A percentile compares a stretch with the other conserved stretches of the same genome.
Evolutionary conservation across 2,888 invertebrate species (phyloP).

Genomic region (Helobdella robusta): DNA sequence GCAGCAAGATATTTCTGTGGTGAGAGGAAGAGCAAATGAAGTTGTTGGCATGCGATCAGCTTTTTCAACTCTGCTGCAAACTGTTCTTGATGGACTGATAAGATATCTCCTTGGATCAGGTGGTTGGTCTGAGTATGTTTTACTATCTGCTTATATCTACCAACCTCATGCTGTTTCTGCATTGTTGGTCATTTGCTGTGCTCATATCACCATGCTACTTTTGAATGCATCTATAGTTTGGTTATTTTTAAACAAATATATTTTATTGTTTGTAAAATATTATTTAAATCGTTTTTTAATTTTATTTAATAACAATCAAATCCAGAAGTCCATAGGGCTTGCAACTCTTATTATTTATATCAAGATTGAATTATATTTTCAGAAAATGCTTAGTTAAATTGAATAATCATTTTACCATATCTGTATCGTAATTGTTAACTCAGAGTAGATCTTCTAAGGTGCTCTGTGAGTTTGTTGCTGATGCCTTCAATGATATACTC

Average conservation of each 20-base stretch:
- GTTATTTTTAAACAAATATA: not conserved
- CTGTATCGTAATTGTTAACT: no score
- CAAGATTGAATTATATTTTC: no score
- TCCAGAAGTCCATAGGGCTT: no score
- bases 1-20: no score
- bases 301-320: no score
- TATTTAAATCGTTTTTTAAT: not conserved
- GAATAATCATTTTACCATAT: no score
- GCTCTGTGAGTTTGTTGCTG: no score
- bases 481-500: no score
- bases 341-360: no score
- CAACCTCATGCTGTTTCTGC: not conserved
- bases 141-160: not conserved
- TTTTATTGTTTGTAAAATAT: not conserved
- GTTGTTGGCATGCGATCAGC: slow-evolving; percentile 41
- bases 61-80: slow-evolving; percentile 47
- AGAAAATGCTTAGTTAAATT: no score
- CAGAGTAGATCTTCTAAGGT: no score
- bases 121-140: slow-evolving; percentile 48
- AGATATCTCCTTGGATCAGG: slow-evolving; percentile 73
- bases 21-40: no score
- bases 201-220: not conserved
- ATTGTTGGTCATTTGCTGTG: not conserved
- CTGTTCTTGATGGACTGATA: slow-evolving; percentile 59
- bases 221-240: not conserved